Evolutionary conservation across 2,888 invertebrate genomes (phyloP), one percentile per base, ranked within the genome.

Genomic region (Orthosia incerta): DNA sequence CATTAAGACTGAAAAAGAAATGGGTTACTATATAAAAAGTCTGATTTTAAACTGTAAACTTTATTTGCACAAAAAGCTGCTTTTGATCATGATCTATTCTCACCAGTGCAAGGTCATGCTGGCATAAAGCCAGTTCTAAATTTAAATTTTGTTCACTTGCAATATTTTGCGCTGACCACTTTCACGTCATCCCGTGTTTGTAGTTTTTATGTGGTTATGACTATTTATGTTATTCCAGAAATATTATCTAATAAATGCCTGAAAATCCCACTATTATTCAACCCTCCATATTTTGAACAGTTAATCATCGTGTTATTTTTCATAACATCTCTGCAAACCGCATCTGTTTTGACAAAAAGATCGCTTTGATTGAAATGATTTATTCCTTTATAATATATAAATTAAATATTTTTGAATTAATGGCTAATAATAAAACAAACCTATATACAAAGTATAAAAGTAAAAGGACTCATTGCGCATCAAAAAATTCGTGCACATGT

Each of bases 51-150:
- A 48, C 0, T 26, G 45, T 4, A 53, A 72, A 51, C 56, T 62
- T 57, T 70, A 60, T 79, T 80, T 76, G 51, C 51, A 59, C 39
- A 13, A 55, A 64, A 77, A 60, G 20, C 60, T 60, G 13, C 13
- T 59, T 75, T 75, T 76, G 48, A 76, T 74, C 84, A 81, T 72
- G 71, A 72, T 63, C 61, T 89, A 89, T 89, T 89, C 88, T 66
- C 74, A 83, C 80, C 71, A 73, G 86, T 87, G 89, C 93, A 93
- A 94, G 94, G 94, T 93, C 92, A 73, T 56, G 53, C 83, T 94
- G 94, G 94, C 92, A 76, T 46, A 26, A 60, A 63, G 90, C 94
- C 94, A 93, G 88, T 59, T 86, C 80, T 83, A 76, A 84, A 91
- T 89, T 89, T 92, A 92, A 86, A 86, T 78, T 73, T 80, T 77